Percentiles rank a stretch among this genome's conserved stretches.
phyloP scores from a whole-genome alignment of 92 coral and sea anemone species.

The Chrysogorgia sp. region DNA sequence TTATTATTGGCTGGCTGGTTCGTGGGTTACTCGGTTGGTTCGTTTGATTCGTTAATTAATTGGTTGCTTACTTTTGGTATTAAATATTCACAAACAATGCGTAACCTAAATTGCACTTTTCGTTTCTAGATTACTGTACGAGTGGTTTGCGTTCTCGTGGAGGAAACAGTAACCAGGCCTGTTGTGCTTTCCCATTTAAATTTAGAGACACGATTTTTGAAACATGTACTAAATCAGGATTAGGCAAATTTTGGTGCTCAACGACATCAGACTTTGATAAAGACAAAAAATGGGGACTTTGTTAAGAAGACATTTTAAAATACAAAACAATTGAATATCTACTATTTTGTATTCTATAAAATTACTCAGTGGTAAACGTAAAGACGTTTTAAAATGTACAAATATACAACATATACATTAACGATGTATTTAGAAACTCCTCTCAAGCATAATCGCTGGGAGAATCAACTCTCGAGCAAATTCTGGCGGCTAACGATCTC shows the following conservation, averaged over 20 bases:
- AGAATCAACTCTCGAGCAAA: no score
- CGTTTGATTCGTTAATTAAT: background rate
- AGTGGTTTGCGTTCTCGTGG: conserved; percentile 54
- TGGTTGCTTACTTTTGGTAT: no score
- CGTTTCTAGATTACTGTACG: conserved; percentile 30
- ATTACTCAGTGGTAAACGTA: no score
- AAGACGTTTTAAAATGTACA: no score
- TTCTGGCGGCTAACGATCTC: no score
- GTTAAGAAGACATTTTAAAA: no score
- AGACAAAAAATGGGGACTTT: conserved; percentile 53
- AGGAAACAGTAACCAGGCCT: conserved; percentile 51
- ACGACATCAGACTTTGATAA: conserved; percentile 38
- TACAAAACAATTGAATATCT: background rate
- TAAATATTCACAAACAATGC: no score
- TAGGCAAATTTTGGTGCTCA: conserved; percentile 45
- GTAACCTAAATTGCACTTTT: background rate
- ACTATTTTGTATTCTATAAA: no score
- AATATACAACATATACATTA: no score
- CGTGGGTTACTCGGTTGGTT: background rate
- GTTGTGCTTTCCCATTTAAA: conserved; percentile 56
- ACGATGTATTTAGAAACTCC: no score
- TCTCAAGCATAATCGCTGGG: no score
- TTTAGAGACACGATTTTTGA: conserved; percentile 43
- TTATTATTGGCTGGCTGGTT: background rate
- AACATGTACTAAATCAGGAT: conserved; percentile 49